Evolutionary conservation across 2,888 invertebrate genomes (phyloP), one percentile per base, ranked within the genome.

Genomic region (Epinotia demarniana): DNA sequence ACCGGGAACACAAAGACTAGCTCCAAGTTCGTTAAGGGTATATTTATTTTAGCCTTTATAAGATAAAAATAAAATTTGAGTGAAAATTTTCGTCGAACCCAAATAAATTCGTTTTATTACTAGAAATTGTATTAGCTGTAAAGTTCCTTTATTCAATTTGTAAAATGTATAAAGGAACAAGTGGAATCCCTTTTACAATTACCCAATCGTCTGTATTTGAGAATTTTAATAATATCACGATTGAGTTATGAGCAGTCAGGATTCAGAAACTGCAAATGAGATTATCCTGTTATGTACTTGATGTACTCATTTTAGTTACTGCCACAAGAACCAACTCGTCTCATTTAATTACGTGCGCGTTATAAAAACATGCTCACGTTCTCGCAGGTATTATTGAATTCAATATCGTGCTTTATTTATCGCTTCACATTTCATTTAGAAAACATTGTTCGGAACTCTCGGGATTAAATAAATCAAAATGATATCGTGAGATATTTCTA

Each of bases 381-480:
- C 43, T 58, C 43, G 16, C 12, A 58, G 16, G 13, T 18, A 53
- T 60, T 74, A 70, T 70, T n/a, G 63, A 66, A 66, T 66, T 46
- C 58, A 71, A 55, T 71, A 71, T 71, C 23, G 53, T 39, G 43
- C 23, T 66, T 18, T 75, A 71, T 66, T 75, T 75, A 75, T 57
- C 33, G 27, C 46, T 9, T 18, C 43, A 55, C 60, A 64, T 61
- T 75, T 63, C 69, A 61, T 71, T 55, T 66, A 27, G 55, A 66
- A 46, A 66, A 58, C 18, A 58, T 69, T 60, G 75, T 66, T 60
- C 53, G 18, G 13, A 39, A 23, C 64, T 12, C 33, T 12, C 39
- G 61, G 61, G 71, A 66, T 67, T 71, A 75, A 75, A 75, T 71
- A 71, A 71, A 71, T 66, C 75, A 66, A 70, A 19, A 62, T 68